A percentile compares a stretch with the other conserved stretches of the same genome.
These are phyloP conservation scores for Athalia rosae DNA, from an alignment of 2,888 invertebrate genomes.

Conservation along the genomic window DNA sequence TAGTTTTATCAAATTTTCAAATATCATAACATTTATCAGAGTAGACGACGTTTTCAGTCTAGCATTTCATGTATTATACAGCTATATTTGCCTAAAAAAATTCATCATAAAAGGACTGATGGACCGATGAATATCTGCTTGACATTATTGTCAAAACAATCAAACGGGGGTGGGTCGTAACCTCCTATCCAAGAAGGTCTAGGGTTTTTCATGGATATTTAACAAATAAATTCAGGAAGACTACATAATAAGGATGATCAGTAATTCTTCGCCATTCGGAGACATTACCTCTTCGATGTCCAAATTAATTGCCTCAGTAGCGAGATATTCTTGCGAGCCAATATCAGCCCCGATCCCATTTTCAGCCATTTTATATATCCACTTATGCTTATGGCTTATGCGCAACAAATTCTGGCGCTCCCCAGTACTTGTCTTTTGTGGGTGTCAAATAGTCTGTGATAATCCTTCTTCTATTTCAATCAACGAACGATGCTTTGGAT, in stretches of 20 bases:
- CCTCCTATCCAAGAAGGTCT: background rate
- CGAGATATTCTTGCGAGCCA: constrained; percentile 82
- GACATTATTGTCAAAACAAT: constrained; percentile 14
- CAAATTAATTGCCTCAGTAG: constrained; percentile 76
- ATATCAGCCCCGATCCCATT: constrained; percentile 78
- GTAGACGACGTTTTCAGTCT: background rate
- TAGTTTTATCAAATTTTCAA: no score
- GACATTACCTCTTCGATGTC: constrained; percentile 81
- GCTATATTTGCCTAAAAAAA: background rate
- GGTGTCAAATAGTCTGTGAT: no score
- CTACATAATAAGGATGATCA: background rate
- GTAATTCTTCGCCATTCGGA: background rate
- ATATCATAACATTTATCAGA: no score
- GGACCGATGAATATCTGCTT: background rate
- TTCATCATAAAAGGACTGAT: background rate
- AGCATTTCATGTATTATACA: background rate
- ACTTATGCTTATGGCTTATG: background rate
- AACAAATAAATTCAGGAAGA: background rate
- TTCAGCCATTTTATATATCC: constrained; percentile 67
- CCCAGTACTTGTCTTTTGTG: no score
- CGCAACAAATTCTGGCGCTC: background rate
- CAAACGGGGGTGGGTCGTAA: constrained; percentile 23
- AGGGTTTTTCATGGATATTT: background rate
- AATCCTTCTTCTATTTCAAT: no score
- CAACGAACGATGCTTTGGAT: no score